These are phyloP conservation scores for Todus mexicanus DNA, from an alignment of 2,797 vertebrate species.

Conservation along the genomic window DNA sequence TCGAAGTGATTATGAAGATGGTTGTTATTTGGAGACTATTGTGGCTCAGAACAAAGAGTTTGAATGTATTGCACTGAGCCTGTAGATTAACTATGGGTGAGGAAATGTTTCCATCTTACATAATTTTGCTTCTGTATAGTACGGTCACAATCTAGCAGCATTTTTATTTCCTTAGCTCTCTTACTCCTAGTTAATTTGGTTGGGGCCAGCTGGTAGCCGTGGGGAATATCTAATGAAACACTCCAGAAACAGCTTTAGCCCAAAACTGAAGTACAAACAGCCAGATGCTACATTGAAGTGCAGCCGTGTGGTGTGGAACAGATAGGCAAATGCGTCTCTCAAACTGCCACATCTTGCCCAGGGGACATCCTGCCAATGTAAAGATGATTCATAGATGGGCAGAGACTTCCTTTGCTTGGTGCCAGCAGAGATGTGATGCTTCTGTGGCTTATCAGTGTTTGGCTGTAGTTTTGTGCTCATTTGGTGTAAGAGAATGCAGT, in stretches of 20 bases:
- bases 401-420: neutral
- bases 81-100: neutral
- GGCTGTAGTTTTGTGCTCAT: neutral
- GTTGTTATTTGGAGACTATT: neutral
- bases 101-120: neutral
- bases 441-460: neutral
- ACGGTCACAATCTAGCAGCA: neutral
- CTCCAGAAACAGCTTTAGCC: neutral
- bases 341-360: neutral
- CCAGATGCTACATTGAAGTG: neutral
- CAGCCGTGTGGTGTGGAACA: neutral
- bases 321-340: neutral
- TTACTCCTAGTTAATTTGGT: neutral
- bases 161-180: neutral
- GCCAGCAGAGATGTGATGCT: neutral
- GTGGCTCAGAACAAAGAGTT: neutral
- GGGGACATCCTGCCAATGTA: neutral
- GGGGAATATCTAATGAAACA: neutral
- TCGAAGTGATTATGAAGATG: neutral
- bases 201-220: neutral
- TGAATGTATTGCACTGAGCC: neutral
- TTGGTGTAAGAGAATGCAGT: neutral
- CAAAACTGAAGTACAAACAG: neutral
- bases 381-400: neutral
- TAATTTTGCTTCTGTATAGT: neutral